Percentiles rank a stretch among this genome's conserved stretches.
Conservation (phyloP, 2,113 vertebrate species). For the Columbina picui region DNA sequence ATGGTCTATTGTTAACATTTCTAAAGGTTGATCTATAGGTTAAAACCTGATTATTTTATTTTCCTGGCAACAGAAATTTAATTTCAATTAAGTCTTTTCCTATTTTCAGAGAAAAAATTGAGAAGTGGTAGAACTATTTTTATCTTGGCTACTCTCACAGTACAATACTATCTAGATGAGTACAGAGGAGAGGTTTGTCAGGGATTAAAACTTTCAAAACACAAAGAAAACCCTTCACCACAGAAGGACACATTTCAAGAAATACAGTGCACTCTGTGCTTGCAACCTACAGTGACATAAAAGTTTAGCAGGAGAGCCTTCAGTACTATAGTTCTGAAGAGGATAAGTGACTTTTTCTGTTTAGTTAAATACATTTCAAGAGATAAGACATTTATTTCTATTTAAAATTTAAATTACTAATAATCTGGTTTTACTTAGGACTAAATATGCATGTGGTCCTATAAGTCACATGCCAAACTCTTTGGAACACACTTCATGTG, state of each 20-base stretch:
- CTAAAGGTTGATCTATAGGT: not conserved
- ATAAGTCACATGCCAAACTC: not conserved
- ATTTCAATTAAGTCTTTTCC: not conserved
- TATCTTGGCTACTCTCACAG: not conserved
- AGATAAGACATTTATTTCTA: not conserved
- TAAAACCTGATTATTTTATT: not conserved
- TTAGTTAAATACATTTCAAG: constrained; percentile 2
- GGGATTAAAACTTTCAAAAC: not conserved
- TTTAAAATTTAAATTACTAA: not conserved
- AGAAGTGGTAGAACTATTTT: not conserved
- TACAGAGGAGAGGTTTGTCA: not conserved
- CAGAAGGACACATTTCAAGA: not conserved
- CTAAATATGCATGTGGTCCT: not conserved
- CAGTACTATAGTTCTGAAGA: not conserved
- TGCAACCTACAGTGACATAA: not conserved
- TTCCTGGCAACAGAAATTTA: not conserved
- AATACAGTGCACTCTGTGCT: not conserved
- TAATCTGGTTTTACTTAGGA: not conserved
- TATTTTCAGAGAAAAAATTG: not conserved
- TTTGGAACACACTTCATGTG: not conserved
- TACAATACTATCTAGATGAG: not conserved
- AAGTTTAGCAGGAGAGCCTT: not conserved
- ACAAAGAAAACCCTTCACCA: not conserved
- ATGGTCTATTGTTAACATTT: not conserved
- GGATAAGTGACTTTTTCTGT: not conserved